Base-by-base conservation (phyloP, 2,797 vertebrate genomes). In the Astyanax mexicanus region DNA sequence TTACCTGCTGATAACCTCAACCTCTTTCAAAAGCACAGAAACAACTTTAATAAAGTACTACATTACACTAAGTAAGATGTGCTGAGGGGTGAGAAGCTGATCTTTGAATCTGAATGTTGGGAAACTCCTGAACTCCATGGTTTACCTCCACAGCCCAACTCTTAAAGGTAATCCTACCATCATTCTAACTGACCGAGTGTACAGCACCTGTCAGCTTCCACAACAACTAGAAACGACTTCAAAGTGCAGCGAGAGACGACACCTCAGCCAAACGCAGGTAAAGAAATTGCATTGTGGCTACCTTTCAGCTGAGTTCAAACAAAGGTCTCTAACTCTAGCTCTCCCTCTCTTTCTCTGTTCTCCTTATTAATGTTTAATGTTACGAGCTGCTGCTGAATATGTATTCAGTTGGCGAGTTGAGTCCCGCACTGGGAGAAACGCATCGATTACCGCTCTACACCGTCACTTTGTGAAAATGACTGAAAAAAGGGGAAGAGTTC, bases 311-410 rank as follows among this genome's bases (percentile, higher is more conserved):
- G 27, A 58, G 66, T 71, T 72, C 72, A 78, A 61, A 42, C 21
- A 47, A 55, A 72, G 42, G 57, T 57, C 57, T 69, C 12, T 51
- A 57, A 38, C 37, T 68, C 51, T 52, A 17, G 51, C 17, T 25
- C 19, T 19, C 9, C 5, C 44, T 45, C 44, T 45, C 44, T 45
- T 13, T 47, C 15, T 47, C 15, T 47, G 15, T 49, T 32, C 77
- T 32, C 42, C 29, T 71, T 57, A 57, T 81, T 55, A 72, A 81
- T 68, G 42, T 61, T 75, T 75, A 68, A 81, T 71, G 66, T 35
- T 25, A 55, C 12, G 17, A 38, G n/a, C 19, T 21, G 64, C 67
- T 61, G 54, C 55, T 23, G 64, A 69, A 69, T 78, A 79, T 81
- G 68, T 69, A 78, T 79, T n/a, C 60, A 32, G 15, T 21, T 54